Conservation (phyloP, 2,113 vertebrate genomes). For the Peucedramus taeniatus region DNA sequence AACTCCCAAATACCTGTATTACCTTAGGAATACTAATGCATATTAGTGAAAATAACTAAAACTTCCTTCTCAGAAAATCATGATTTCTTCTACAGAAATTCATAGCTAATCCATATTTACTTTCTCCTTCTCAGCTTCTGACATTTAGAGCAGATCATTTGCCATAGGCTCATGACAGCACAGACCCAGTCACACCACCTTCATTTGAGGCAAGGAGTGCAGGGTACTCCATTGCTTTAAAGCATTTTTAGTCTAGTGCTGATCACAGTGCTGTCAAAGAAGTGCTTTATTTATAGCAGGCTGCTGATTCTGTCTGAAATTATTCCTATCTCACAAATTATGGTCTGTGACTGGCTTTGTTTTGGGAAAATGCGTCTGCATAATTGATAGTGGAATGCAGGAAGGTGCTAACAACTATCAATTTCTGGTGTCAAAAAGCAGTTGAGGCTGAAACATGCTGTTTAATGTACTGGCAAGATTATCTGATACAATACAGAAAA, state of each 20-base stretch:
- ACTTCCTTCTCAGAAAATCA: background rate
- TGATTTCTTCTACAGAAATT: background rate
- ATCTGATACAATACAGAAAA: background rate
- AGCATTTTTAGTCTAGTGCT: background rate
- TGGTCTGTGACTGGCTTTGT: background rate
- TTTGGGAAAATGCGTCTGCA: conserved; percentile 1
- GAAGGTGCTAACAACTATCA: conserved; percentile 34
- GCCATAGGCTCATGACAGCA: background rate
- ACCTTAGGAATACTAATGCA: background rate
- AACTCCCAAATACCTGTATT: background rate
- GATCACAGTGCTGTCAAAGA: background rate
- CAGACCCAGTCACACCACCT: background rate
- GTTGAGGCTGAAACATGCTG: background rate
- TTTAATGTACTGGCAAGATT: background rate
- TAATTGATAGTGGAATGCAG: conserved; percentile 36
- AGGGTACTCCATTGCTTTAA: background rate
- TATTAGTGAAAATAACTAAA: background rate
- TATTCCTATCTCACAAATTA: conserved; percentile 4
- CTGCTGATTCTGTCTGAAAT: conserved; percentile 31
- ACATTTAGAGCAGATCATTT: background rate
- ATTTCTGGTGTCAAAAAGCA: conserved; percentile 27
- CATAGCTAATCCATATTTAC: background rate
- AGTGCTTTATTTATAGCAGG: conserved; percentile 38
- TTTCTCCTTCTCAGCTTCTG: background rate
- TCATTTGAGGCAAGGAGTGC: background rate